phyloP scores from a whole-genome alignment of 2,888 invertebrate species.

The Spodoptera exigua region DNA sequence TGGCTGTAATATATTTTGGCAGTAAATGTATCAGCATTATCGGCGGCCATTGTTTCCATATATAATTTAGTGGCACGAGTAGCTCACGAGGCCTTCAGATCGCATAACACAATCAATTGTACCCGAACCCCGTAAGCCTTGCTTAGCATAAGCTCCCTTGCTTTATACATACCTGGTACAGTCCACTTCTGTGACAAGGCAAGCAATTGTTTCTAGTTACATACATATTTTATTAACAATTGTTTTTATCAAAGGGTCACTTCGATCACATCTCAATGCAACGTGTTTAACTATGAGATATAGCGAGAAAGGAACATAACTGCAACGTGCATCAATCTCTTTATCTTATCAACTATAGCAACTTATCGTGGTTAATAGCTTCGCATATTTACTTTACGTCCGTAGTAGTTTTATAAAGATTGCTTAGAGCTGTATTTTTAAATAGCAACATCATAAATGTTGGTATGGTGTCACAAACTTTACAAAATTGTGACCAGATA shows the following conservation, averaged over 20 bases:
- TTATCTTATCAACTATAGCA: slow-evolving; percentile 24
- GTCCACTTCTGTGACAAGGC: slow-evolving; percentile 30
- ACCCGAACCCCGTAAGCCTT: slow-evolving; percentile 33
- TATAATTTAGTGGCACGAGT: slow-evolving; percentile 39
- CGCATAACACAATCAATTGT: slow-evolving; percentile 51
- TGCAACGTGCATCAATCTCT: slow-evolving; percentile 3
- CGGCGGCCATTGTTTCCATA: slow-evolving; percentile 53
- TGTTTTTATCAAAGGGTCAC: too few relatives aligned
- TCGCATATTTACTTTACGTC: slow-evolving; percentile 13
- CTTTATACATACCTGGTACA: slow-evolving; percentile 30
- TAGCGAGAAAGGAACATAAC: too few relatives aligned
- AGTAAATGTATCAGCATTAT: slow-evolving; percentile 57
- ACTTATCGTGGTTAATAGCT: slow-evolving; percentile 9
- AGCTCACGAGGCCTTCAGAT: slow-evolving; percentile 44
- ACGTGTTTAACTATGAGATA: too few relatives aligned
- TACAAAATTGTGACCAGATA: too few relatives aligned
- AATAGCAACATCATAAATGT: neutral
- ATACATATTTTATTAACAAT: too few relatives aligned
- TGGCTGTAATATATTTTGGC: slow-evolving; percentile 46
- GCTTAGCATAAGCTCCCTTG: slow-evolving; percentile 40
- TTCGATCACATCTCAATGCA: too few relatives aligned
- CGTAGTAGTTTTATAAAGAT: slow-evolving; percentile 24
- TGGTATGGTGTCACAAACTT: too few relatives aligned
- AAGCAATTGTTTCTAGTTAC: slow-evolving; percentile 8
- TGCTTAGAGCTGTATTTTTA: slow-evolving; percentile 16